Percentiles rank a stretch among this genome's conserved stretches.
These are phyloP conservation scores for Noctua janthe DNA, from an alignment of 2,888 invertebrate species.

Conservation along the genomic window DNA sequence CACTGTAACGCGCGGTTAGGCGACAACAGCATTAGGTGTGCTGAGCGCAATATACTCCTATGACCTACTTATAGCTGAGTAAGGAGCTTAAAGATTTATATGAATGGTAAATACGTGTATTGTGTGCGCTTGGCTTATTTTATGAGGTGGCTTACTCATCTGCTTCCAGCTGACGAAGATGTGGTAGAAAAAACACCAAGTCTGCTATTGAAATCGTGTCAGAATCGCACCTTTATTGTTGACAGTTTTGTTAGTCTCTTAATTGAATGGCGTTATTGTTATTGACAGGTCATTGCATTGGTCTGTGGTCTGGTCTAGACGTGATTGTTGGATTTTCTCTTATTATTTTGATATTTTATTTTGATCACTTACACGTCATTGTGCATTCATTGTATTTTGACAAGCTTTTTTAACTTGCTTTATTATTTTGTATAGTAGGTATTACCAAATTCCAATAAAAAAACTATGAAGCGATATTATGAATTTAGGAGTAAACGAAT, in stretches of 20 bases:
- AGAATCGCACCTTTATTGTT: background rate
- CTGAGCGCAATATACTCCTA: constrained; percentile 9
- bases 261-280: background rate
- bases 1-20: constrained; percentile 22
- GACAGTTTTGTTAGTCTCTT: background rate
- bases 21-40: constrained; percentile 44
- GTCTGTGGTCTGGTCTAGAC: background rate
- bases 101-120: constrained; percentile 46
- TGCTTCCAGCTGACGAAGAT: background rate
- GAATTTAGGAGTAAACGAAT: background rate
- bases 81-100: constrained; percentile 45
- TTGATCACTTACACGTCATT: background rate
- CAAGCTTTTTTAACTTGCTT: background rate
- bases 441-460: background rate
- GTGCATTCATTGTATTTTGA: background rate
- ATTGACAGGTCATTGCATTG: background rate
- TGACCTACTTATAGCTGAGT: constrained; percentile 28
- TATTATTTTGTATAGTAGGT: background rate
- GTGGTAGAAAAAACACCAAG: background rate
- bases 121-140: constrained; percentile 6
- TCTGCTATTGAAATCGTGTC: background rate
- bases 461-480: background rate
- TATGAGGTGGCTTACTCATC: constrained; percentile 14
- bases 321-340: background rate
- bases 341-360: background rate